Evolutionary conservation across 2,888 invertebrate genomes (phyloP), one percentile per base, ranked within the genome.

Genomic region (Drosophila melanosoma): DNA sequence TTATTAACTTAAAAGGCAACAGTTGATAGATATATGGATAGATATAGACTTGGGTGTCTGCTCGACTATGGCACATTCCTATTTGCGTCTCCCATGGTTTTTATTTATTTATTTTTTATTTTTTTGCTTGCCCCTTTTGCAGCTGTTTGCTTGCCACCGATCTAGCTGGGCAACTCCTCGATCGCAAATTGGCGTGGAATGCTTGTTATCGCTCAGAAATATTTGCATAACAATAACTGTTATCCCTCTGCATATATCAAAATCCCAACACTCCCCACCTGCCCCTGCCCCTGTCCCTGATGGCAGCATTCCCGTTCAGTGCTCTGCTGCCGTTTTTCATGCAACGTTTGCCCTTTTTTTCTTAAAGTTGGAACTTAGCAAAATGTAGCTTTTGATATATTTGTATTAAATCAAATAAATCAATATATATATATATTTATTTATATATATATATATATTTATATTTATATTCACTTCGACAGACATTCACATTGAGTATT

Each of bases 181-280:
- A 23, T 45, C 20, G 3, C 36, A 29, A 26, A 23, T 20, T 69
- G 64, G 59, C 64, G 48, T 74, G 74, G 67, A 67, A 40, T 48
- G 70, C 58, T 49, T 10, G 75, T 74, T 74, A 74, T 75, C 76
- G 70, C 38, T 23, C 53, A 29, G 61, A 67, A 76, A 74, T 76
- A 76, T 76, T 77, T 76, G 76, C 79, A 78, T 76, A 76, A 68
- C 79, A 73, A 76, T 67, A 72, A 78, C 67, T 63, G 42, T 23
- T 45, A 45, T 45, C 15, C 17, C 40, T n/a, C 10, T 10, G 17
- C 40, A 40, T n/a, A n/a, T 40, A 10, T 40, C 40, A 40, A 15
- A 40, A 15, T 7, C 3, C 15, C 15, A 45, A 2, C 32, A 29
- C 17, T 17, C 20, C 2, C 26, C 17, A 12, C 20, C 8, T 17